Conservation (phyloP, 2,888 invertebrate species). For the Lordiphosa fenestrarum region DNA sequence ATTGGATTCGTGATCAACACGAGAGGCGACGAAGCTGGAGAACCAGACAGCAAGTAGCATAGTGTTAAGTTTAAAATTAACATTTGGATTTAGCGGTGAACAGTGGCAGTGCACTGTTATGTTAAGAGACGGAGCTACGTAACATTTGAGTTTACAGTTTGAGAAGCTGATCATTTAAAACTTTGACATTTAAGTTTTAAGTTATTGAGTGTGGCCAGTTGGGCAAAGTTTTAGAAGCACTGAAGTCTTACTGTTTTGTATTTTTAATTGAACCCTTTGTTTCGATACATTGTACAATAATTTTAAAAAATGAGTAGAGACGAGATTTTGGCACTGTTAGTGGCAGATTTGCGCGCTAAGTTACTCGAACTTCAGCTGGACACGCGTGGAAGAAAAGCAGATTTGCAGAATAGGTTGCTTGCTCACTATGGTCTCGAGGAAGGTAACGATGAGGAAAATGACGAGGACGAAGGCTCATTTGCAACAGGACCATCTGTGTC, state of each 20-base stretch:
- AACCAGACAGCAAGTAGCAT: too few species aligned
- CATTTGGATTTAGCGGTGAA: too few species aligned
- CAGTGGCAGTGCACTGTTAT: too few species aligned
- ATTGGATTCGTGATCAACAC: too few species aligned
- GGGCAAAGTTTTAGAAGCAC: neutral
- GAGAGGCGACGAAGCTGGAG: too few species aligned
- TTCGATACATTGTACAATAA: neutral
- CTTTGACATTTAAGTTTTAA: neutral
- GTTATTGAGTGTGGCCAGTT: neutral
- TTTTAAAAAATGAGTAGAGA: constrained; percentile 8
- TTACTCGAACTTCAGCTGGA: constrained; percentile 7
- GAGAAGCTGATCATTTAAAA: too few species aligned
- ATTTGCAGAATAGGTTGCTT: constrained; percentile 15
- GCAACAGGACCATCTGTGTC: neutral
- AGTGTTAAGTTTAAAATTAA: too few species aligned
- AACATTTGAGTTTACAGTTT: neutral
- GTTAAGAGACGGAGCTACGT: neutral
- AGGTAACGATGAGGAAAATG: too few species aligned
- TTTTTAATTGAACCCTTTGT: neutral
- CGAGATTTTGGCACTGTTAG: constrained; percentile 9
- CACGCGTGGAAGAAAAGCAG: constrained; percentile 4
- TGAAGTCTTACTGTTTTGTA: neutral
- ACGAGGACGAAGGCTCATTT: neutral
- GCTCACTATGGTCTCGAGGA: too few species aligned
- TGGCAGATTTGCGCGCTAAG: constrained; percentile 3